Conservation (phyloP, 2,797 vertebrate species). For the Tinamus major region DNA sequence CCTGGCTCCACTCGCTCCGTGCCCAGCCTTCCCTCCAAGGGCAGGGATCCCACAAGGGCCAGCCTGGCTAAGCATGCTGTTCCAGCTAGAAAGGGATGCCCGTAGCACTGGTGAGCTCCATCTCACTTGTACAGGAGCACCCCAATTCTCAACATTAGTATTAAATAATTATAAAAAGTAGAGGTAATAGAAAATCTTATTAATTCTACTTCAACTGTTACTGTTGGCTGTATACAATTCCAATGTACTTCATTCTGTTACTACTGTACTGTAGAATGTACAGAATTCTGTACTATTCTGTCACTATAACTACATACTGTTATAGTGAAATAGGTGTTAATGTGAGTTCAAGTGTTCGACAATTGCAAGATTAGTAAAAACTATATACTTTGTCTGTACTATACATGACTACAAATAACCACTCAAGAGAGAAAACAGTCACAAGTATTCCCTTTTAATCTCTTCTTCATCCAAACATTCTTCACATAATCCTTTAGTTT, state of each 20-base stretch:
- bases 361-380: background rate
- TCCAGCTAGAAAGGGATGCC: background rate
- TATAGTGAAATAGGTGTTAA: background rate
- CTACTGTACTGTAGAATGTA: too few species aligned
- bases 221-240: background rate
- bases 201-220: background rate
- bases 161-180: background rate
- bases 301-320: background rate
- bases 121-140: background rate
- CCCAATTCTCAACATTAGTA: background rate
- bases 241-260: background rate
- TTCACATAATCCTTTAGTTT: background rate
- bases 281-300: too few species aligned
- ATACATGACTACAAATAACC: background rate
- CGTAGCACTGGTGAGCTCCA: background rate
- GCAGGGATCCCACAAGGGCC: background rate
- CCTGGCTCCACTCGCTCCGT: too few species aligned
- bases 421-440: background rate
- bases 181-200: background rate
- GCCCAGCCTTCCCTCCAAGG: too few species aligned
- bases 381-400: too few species aligned
- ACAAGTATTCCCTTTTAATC: background rate
- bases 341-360: fast-evolving
- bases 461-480: background rate
- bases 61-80: background rate